Conservation (phyloP, 2,113 vertebrate species). For the Zosterops pallidus region DNA sequence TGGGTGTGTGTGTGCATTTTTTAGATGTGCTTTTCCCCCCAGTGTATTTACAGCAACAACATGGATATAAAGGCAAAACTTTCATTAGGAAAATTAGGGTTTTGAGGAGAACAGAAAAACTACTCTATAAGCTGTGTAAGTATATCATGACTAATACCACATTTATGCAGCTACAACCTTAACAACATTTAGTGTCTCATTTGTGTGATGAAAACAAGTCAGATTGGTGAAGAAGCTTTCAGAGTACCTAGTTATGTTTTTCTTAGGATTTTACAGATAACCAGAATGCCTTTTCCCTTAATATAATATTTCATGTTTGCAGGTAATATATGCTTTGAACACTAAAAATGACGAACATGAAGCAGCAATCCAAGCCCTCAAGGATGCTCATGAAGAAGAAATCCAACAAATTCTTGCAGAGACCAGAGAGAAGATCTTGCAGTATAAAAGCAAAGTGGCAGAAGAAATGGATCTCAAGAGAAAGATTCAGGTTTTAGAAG, state of each 20-base stretch:
- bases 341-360: slow-evolving; percentile 99
- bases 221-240: neutral
- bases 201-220: neutral
- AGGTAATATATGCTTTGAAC: slow-evolving; percentile 99
- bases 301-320: slow-evolving; percentile 7
- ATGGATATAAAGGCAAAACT: neutral
- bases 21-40: neutral
- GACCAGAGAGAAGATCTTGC: slow-evolving; percentile 94
- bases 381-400: slow-evolving; percentile 98
- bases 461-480: slow-evolving; percentile 94
- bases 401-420: slow-evolving; percentile 97
- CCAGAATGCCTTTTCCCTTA: neutral
- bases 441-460: slow-evolving; percentile 92
- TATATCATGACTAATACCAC: neutral
- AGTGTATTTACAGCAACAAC: neutral
- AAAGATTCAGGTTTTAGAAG: slow-evolving; percentile 93
- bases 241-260: neutral
- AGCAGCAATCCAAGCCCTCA: slow-evolving; percentile 94
- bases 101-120: neutral
- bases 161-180: neutral
- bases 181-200: neutral
- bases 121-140: neutral
- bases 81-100: neutral
- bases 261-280: neutral
- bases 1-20: neutral